Evolutionary conservation across 2,113 vertebrate species (phyloP), one percentile per base, ranked within the genome.

Genomic region (Burhinus bistriatus): DNA sequence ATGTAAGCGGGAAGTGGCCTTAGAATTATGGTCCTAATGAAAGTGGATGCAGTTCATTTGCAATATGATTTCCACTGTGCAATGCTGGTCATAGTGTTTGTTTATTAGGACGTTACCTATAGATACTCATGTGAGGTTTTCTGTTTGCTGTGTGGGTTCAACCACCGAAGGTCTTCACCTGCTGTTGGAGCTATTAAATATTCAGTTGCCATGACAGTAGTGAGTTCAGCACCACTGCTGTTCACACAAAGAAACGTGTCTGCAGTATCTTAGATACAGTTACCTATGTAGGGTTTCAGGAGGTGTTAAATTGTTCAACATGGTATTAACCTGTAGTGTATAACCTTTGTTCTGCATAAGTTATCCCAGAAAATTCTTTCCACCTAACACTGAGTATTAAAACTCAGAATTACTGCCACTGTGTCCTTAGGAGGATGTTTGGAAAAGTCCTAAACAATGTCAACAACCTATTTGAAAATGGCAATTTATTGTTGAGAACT

Each of bases 311-410:
- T 40, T 49, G 15, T 59, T 82, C 14, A 20, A 1, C 0, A 0
- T 23, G 10, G 7, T 59, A 18, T 55, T 68, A 42, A 18, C 2
- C 19, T 83, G 36, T 25, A 15, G 13, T n/a, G 49, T 8, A 2
- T 57, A 32, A 49, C 9, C 66, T 57, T 36, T 57, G 27, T n/a
- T 81, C 29, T 83, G 45, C 8, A 2, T n/a, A 71, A 30, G 3
- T 51, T 49, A 9, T 27, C 16, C 30, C 12, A 70, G 40, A 59
- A 75, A 45, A 64, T n/a, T 47, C 7, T n/a, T 9, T 47, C 45
- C 3, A 2, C n/a, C 26, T 47, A 12, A 6, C 0, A 1, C 0
- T 15, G 14, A 11, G 4, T 44, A 7, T n/a, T 62, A 38, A 76
- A 76, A 15, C 18, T 42, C 44, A 0, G 15, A 27, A 83, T 10